Evolutionary conservation across 2,888 invertebrate species (phyloP).

Genomic region (Thera britannica): DNA sequence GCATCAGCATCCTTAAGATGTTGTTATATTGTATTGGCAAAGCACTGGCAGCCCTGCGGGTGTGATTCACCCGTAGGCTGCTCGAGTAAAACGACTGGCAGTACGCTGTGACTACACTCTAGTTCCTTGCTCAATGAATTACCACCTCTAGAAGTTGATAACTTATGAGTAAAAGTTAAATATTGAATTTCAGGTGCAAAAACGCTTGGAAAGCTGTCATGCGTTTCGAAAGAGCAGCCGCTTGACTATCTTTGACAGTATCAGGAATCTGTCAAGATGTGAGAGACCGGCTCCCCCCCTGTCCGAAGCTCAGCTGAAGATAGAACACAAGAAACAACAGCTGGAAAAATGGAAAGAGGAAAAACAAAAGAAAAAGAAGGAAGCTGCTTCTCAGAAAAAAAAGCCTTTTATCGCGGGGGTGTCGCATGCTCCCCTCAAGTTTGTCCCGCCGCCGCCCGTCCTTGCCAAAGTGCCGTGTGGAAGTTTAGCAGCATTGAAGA

Average conservation of each 20-base stretch:
- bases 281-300: conserved; percentile 51
- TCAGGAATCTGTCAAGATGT: conserved; percentile 57
- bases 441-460: conserved; percentile 62
- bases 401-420: conserved; percentile 74
- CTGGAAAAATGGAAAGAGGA: conserved; percentile 76
- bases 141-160: background rate
- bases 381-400: conserved; percentile 61
- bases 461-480: conserved; percentile 48
- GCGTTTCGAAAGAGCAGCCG: conserved; percentile 63
- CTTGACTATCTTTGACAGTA: conserved; percentile 62
- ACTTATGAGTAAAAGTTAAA: conserved; percentile 7
- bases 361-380: conserved; percentile 69
- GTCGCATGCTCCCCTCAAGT: conserved; percentile 57
- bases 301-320: conserved; percentile 50
- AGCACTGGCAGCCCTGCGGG: too few species aligned
- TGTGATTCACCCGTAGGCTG: too few species aligned
- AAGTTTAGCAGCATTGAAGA: conserved; percentile 37
- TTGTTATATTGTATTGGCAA: too few species aligned
- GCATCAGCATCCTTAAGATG: too few species aligned
- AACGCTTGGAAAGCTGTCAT: conserved; percentile 59
- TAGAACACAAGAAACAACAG: conserved; percentile 63
- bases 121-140: conserved; percentile 1
- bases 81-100: too few species aligned
- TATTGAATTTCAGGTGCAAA: conserved; percentile 56
- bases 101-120: background rate